These are phyloP conservation scores for Apteryx mantelli DNA, from an alignment of 2,113 vertebrate genomes.

Conservation along the genomic window DNA sequence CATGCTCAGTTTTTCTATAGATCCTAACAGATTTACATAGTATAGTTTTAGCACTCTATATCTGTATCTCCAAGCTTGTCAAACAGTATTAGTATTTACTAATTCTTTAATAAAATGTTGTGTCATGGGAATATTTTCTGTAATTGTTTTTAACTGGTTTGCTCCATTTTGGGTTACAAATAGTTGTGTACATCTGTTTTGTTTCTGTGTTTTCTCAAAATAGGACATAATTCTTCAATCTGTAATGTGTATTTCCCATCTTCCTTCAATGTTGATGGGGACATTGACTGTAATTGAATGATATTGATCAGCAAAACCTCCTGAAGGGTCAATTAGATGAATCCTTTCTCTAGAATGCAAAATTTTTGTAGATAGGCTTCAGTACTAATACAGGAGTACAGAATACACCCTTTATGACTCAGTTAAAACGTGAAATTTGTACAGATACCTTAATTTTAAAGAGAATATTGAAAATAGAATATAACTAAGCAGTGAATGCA, in stretches of 20 bases:
- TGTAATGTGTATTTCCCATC: background rate
- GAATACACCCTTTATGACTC: background rate
- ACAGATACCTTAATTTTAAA: background rate
- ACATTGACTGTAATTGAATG: background rate
- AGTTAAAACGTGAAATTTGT: background rate
- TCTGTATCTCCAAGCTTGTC: background rate
- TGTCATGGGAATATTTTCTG: background rate
- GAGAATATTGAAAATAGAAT: background rate
- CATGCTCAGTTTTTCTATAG: background rate
- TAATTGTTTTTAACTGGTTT: background rate
- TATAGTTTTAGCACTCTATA: background rate
- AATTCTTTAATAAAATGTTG: background rate
- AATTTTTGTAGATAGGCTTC: background rate
- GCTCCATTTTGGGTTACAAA: background rate
- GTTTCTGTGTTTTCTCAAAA: background rate
- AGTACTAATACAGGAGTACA: background rate
- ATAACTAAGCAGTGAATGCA: background rate
- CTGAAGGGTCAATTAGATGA: background rate
- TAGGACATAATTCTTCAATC: background rate
- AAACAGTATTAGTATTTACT: background rate
- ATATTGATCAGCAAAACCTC: background rate
- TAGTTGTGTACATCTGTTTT: background rate
- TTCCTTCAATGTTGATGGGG: background rate
- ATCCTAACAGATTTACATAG: background rate
- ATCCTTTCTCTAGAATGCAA: background rate